These are phyloP conservation scores for Orientallactaga sibirica DNA, from an alignment of 2,797 vertebrate species.

Conservation along the genomic window DNA sequence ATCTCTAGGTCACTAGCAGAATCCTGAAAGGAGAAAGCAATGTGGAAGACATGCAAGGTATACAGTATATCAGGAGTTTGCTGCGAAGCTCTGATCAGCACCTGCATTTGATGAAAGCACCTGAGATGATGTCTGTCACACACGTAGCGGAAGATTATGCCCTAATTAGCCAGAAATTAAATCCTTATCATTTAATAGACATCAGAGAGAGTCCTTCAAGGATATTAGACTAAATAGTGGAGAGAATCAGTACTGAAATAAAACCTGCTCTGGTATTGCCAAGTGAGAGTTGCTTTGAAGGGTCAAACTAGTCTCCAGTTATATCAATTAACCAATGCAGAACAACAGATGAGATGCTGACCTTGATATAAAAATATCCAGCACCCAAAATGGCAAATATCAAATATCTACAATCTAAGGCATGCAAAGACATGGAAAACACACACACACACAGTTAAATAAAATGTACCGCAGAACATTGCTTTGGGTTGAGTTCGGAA, in stretches of 20 bases:
- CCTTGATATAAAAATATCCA: too few relatives aligned
- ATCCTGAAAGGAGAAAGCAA: constrained; percentile 25
- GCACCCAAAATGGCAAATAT: too few relatives aligned
- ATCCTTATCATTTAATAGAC: background rate
- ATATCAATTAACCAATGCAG: background rate
- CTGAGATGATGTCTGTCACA: background rate
- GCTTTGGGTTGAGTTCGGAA: too few relatives aligned
- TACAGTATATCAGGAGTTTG: background rate
- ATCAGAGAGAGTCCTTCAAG: constrained; percentile 5
- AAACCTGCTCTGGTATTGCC: background rate
- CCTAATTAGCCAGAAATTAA: background rate
- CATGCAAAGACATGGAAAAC: too few relatives aligned
- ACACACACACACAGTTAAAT: too few relatives aligned
- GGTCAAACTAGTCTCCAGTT: constrained; percentile 8
- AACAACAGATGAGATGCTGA: background rate
- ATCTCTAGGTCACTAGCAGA: background rate
- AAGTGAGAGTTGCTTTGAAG: background rate
- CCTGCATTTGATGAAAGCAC: background rate
- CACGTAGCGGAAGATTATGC: constrained; percentile 4
- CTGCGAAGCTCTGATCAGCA: background rate
- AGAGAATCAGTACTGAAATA: constrained; percentile 7
- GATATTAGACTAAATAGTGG: constrained; percentile 12
- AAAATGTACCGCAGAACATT: too few relatives aligned
- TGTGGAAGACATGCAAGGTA: background rate
- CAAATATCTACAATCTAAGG: too few relatives aligned